Evolutionary conservation across 2,888 invertebrate genomes (phyloP), one percentile per base, ranked within the genome.

Genomic region (Malthinus flaveolus): DNA sequence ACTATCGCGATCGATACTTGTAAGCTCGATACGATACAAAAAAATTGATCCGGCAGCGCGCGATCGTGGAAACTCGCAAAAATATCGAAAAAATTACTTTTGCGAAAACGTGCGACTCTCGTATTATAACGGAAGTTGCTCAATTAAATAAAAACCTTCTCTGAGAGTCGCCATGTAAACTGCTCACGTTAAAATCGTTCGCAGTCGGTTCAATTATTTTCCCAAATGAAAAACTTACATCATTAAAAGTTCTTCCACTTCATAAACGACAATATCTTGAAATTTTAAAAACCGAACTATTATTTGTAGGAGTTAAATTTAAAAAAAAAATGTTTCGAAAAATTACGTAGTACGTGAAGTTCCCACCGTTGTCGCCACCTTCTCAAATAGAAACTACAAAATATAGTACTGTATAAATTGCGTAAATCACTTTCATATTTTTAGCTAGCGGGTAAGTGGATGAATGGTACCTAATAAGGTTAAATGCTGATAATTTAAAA

Each of bases 51-150:
- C 39, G 39, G 39, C 39, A 42, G 15, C 39, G 39, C 10, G 12
- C 39, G 23, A 42, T 42, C 15, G n/a, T n/a, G n/a, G n/a, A n/a
- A 42, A 42, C 13, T 23, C 23, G 13, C 23, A 15, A 15, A 42
- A 13, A 42, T 11, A 42, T 23, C 23, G 13, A 15, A 15, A 15
- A 42, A 13, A 42, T 11, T 42, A 42, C 12, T 42, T 42, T 42
- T 42, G 13, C 39, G 39, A 13, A 42, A 42, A 42, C 13, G 23
- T 42, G 31, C 44, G 54, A 50, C 61, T 61, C 61, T 57, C 61
- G 54, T 31, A 49, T 56, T 61, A 68, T 51, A 63, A 71, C 68
- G 73, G 75, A 75, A 74, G 74, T 74, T 74, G 75, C 74, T 74
- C 72, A 74, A 73, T 66, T 66, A 69, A 64, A 64, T 59, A 62